Evolutionary conservation across 1,140 invertebrate genomes (phyloP), one percentile per base, ranked within the genome.

Genomic region (Matsumurasca onukii): DNA sequence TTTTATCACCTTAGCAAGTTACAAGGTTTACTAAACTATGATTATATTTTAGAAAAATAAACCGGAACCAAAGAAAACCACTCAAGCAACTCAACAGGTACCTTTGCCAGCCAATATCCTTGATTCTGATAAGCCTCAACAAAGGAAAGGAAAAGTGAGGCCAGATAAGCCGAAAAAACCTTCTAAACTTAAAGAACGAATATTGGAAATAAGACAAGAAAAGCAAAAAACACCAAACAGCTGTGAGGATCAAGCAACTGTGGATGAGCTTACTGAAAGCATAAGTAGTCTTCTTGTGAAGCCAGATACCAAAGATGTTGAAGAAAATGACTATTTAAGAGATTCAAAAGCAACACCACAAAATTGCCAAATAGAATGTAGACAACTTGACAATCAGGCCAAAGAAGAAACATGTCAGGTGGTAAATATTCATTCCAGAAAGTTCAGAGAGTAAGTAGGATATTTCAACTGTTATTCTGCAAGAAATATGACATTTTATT

Each of bases 391-490:
- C 20, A 22, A 59, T 3, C 3, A 9, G 24, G 55, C 3, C n/a
- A n/a, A n/a, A n/a, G n/a, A n/a, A 17, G 20, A 29, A 25, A 9
- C 29, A 12, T n/a, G 17, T 31, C 1, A 20, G 3, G 20, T 31
- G 1, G 30, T 31, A 31, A 13, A 63, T 63, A 3, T 63, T 63
- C 59, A 63, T 63, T 31, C 27, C 2, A 63, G 59, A 31, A 29
- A 20, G 17, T 63, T 63, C 39, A 30, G 59, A 63, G 59, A 63
- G 59, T 63, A 63, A 63, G 59, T 61, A n/a, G n/a, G n/a, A n/a
- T n/a, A n/a, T 20, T 20, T 9, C 24, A 5, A 5, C 12, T n/a
- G 24, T 22, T 9, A 55, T 55, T 5, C 24, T 55, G 20, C 24
- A 55, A 55, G 24, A 5, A n/a, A 5, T 24, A 15, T 24, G 17